Percentiles rank a stretch among this genome's conserved stretches.
Conservation (phyloP, 92 coral and sea anemone genomes). For the Epizoanthus stellaris region DNA sequence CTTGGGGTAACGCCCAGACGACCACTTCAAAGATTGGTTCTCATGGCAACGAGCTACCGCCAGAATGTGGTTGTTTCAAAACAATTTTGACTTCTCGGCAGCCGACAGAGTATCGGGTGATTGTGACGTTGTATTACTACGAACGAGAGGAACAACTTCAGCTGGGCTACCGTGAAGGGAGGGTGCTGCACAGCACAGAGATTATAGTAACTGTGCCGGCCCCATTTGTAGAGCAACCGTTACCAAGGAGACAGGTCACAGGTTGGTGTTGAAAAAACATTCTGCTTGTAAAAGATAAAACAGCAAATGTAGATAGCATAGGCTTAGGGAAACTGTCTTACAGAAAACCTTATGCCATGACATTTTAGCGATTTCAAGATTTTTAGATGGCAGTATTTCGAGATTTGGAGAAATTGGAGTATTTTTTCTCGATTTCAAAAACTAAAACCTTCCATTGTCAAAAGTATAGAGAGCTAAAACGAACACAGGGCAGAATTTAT, state of each 20-base stretch:
- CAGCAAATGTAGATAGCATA: too few relatives aligned
- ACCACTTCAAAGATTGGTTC: not conserved
- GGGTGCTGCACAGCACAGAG: not conserved
- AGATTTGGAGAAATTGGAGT: too few relatives aligned
- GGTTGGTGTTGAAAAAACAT: not conserved
- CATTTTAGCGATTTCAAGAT: too few relatives aligned
- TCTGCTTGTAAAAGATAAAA: too few relatives aligned
- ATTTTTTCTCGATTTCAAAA: too few relatives aligned
- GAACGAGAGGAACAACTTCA: not conserved
- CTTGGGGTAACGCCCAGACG: not conserved
- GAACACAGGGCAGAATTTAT: too few relatives aligned
- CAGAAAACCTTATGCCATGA: too few relatives aligned
- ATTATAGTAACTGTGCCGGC: not conserved
- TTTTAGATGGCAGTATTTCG: too few relatives aligned
- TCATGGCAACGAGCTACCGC: not conserved
- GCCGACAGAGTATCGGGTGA: not conserved
- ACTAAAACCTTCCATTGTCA: too few relatives aligned
- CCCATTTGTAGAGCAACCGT: not conserved
- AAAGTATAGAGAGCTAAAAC: too few relatives aligned
- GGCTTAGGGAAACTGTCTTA: too few relatives aligned
- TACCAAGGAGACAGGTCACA: conserved; percentile 7
- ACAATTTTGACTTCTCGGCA: not conserved
- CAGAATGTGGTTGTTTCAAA: conserved; percentile 11
- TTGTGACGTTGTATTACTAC: conserved; percentile 1
- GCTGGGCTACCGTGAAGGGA: not conserved